phyloP scores from a whole-genome alignment of 2,797 vertebrate species.

The Muscicapa comitata region DNA sequence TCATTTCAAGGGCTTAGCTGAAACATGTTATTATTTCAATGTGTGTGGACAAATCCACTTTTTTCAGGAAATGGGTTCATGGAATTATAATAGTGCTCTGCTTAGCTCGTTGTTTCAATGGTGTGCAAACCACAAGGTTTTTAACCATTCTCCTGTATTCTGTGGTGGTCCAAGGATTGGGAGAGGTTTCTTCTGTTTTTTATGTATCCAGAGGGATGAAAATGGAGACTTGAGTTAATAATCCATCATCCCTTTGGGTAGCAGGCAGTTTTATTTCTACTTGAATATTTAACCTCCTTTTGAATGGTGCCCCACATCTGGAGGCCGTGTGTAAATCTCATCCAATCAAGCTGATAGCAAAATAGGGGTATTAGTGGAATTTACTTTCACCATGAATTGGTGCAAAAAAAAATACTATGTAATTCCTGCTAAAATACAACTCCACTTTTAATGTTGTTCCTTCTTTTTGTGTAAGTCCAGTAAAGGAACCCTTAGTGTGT shows the following conservation, averaged over 20 bases:
- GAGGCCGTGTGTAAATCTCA: constrained; percentile 6
- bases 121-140: not conserved
- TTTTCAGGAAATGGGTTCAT: not conserved
- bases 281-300: constrained; percentile 3
- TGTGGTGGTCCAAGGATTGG: not conserved
- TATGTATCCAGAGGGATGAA: constrained; percentile 24
- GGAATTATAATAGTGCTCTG: not conserved
- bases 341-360: constrained; percentile 17
- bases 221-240: constrained; percentile 41
- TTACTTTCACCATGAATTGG: not conserved
- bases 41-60: constrained; percentile 11
- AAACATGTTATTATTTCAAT: constrained; percentile 4
- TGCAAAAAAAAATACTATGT: not conserved
- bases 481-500: not conserved
- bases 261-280: not conserved
- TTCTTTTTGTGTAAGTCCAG: not conserved
- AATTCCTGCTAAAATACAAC: not conserved
- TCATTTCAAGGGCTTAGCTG: constrained; percentile 22
- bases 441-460: not conserved
- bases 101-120: not conserved
- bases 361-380: constrained; percentile 1
- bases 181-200: constrained; percentile 18
- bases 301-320: constrained; percentile 16
- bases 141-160: not conserved
- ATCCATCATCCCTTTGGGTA: not conserved